Conservation (phyloP, 2,888 invertebrate species). For the Chloroclysta siterata region DNA sequence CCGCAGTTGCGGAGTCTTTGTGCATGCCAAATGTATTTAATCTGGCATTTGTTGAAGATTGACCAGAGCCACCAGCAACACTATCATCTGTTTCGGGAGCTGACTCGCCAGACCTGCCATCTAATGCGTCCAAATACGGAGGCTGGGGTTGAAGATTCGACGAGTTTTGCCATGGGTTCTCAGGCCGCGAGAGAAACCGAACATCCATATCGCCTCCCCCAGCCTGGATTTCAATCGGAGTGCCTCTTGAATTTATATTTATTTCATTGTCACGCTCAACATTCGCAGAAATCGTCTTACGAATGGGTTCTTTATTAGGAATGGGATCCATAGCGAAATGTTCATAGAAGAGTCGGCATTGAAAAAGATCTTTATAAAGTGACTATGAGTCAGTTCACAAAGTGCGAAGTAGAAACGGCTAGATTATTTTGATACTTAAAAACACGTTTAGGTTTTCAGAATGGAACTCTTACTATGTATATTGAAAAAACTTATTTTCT, state of each 20-base stretch:
- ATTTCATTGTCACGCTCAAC: constrained; percentile 61
- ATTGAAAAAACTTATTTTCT: not conserved
- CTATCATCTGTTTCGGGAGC: constrained; percentile 48
- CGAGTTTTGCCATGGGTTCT: constrained; percentile 57
- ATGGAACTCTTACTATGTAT: not conserved
- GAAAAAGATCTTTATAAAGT: constrained; percentile 65
- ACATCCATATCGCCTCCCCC: constrained; percentile 59
- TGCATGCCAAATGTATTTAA: constrained; percentile 50
- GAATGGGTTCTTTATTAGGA: constrained; percentile 60
- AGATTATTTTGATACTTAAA: not conserved
- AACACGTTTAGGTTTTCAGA: not conserved
- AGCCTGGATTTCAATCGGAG: constrained; percentile 47
- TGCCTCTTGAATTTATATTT: constrained; percentile 53
- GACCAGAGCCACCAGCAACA: constrained; percentile 44
- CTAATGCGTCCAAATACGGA: constrained; percentile 5
- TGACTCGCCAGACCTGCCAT: constrained; percentile 51
- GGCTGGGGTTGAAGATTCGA: constrained; percentile 15
- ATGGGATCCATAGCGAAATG: constrained; percentile 73
- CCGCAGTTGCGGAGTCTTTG: constrained; percentile 48
- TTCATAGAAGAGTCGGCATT: constrained; percentile 71
- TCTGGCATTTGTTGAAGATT: constrained; percentile 46
- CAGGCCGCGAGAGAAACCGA: constrained; percentile 67
- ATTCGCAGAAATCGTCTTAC: constrained; percentile 57
- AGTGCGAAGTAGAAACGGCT: not conserved
- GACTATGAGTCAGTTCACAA: constrained; percentile 32